Percentiles rank a stretch among this genome's conserved stretches.
Conservation (phyloP, 1,140 invertebrate species). For the Pseudomyrmex pallidus region DNA sequence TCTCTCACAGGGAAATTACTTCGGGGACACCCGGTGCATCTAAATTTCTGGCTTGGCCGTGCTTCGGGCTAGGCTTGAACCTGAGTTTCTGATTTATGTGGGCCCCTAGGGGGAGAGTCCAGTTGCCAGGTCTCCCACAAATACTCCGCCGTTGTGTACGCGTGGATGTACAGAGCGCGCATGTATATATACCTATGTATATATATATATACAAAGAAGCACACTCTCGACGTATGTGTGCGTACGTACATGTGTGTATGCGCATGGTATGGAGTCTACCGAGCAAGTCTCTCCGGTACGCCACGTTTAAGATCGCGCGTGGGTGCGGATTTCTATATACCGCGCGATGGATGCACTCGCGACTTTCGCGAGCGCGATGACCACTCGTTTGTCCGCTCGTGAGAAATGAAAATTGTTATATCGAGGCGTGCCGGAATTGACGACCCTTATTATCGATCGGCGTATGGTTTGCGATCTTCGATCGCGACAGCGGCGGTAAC, state of each 20-base stretch:
- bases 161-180: neutral
- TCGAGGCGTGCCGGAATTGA: slow-evolving; percentile 8
- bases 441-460: neutral
- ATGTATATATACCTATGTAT: slow-evolving; percentile 11
- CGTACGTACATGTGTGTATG: neutral
- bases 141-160: neutral
- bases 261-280: slow-evolving; percentile 3
- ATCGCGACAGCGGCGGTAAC: slow-evolving; percentile 1
- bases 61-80: slow-evolving; percentile 67
- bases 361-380: slow-evolving; percentile 23
- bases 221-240: neutral
- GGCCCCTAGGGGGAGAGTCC: slow-evolving; percentile 77
- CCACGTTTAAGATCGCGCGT: slow-evolving; percentile 43
- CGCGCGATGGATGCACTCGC: slow-evolving; percentile 42
- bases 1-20: slow-evolving; percentile 43
- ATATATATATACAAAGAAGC: slow-evolving; percentile 11
- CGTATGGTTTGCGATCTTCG: neutral
- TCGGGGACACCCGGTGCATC: slow-evolving; percentile 73
- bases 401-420: slow-evolving; percentile 45
- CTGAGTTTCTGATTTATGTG: slow-evolving; percentile 80
- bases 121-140: slow-evolving; percentile 71
- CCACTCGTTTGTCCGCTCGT: slow-evolving; percentile 15
- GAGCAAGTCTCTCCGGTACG: slow-evolving; percentile 16
- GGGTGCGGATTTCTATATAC: slow-evolving; percentile 49
- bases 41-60: slow-evolving; percentile 75